These are phyloP conservation scores for Andrena dorsata DNA, from an alignment of 2,888 invertebrate genomes.

Conservation along the genomic window DNA sequence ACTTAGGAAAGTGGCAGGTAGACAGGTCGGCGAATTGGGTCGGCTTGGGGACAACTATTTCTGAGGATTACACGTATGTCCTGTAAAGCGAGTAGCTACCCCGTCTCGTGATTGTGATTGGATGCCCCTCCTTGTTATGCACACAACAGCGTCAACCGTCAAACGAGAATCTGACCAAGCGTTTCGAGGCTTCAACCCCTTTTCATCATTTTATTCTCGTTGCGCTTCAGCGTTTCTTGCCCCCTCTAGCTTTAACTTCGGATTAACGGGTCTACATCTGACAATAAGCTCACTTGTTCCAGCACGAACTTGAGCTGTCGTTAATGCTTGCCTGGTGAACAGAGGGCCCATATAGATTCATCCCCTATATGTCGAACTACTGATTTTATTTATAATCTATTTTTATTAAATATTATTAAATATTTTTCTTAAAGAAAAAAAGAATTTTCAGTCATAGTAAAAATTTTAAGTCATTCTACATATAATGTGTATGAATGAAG, in stretches of 20 bases:
- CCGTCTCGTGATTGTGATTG: slow-evolving; percentile 40
- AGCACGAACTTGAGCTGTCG: too few relatives aligned
- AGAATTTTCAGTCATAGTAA: too few relatives aligned
- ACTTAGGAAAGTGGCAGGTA: slow-evolving; percentile 36
- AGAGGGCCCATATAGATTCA: too few relatives aligned
- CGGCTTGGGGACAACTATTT: slow-evolving; percentile 60
- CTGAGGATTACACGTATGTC: slow-evolving; percentile 60
- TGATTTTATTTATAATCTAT: too few relatives aligned
- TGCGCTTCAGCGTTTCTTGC: background rate
- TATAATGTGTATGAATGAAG: too few relatives aligned
- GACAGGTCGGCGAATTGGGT: slow-evolving; percentile 51
- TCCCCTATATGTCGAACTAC: too few relatives aligned
- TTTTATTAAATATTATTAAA: too few relatives aligned
- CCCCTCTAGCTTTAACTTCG: background rate
- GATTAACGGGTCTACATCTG: too few relatives aligned
- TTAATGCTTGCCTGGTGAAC: too few relatives aligned
- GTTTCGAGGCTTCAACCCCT: slow-evolving; percentile 24
- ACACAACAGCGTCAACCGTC: slow-evolving; percentile 15
- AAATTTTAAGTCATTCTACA: too few relatives aligned
- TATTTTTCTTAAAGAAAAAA: too few relatives aligned
- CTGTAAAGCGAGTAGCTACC: slow-evolving; percentile 33
- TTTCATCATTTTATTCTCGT: slow-evolving; percentile 9
- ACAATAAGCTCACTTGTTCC: too few relatives aligned
- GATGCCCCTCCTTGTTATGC: slow-evolving; percentile 11
- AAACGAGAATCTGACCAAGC: slow-evolving; percentile 41